Conservation (phyloP, 2,888 invertebrate species). For the Lochmaea crataegi region DNA sequence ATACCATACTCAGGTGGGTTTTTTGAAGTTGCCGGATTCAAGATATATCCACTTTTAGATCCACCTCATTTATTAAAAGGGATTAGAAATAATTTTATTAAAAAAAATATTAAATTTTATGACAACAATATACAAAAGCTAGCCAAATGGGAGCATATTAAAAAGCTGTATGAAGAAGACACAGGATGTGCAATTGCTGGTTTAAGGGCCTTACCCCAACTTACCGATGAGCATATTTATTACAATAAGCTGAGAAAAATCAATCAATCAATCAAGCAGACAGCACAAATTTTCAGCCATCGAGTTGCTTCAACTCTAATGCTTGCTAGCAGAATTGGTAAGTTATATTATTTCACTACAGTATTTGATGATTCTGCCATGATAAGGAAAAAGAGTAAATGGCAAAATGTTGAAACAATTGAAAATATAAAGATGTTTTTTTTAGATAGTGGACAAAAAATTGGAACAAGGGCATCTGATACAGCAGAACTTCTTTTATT, state of each 20-base stretch:
- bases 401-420: no score
- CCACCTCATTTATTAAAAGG: constrained; percentile 40
- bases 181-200: neutral
- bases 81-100: constrained; percentile 31
- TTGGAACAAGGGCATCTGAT: no score
- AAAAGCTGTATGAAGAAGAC: constrained; percentile 13
- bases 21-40: constrained; percentile 32
- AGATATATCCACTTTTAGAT: constrained; percentile 37
- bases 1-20: neutral
- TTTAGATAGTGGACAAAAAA: no score
- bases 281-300: constrained; percentile 16
- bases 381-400: no score
- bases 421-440: no score
- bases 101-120: constrained; percentile 22
- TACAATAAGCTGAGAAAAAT: constrained; percentile 6
- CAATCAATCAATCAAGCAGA: constrained; percentile 8
- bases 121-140: constrained; percentile 9
- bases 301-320: constrained; percentile 10
- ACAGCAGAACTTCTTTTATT: neutral
- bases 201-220: neutral
- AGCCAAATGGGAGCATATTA: constrained; percentile 40
- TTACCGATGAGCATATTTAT: constrained; percentile 10
- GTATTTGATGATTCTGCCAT: no score
- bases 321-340: constrained; percentile 5
- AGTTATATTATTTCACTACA: neutral